Conservation (phyloP, 2,797 vertebrate species). For the Tauraco hartlaubi region DNA sequence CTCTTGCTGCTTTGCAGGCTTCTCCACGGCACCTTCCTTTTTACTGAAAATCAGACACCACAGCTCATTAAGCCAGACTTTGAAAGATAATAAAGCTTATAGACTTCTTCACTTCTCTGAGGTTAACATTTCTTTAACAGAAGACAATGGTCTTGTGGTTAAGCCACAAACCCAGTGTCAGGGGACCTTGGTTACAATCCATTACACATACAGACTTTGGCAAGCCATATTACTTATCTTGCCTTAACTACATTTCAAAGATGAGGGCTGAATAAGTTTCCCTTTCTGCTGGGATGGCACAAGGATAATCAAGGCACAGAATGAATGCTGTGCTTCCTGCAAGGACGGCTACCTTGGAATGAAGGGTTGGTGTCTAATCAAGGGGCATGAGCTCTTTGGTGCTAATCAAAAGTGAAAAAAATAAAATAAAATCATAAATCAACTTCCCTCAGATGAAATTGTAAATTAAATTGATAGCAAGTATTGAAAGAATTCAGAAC, state of each 20-base stretch:
- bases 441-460: background rate
- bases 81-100: conserved; percentile 25
- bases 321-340: background rate
- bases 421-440: background rate
- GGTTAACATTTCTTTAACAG: conserved; percentile 32
- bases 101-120: conserved; percentile 24
- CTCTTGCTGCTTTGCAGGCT: background rate
- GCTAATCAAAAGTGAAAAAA: background rate
- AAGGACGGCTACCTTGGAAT: background rate
- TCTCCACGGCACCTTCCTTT: background rate
- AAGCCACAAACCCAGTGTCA: conserved; percentile 53
- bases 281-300: background rate
- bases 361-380: background rate
- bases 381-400: background rate
- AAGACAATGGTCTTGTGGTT: conserved; percentile 59
- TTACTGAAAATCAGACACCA: background rate
- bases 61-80: conserved; percentile 54
- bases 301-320: background rate
- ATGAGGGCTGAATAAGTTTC: background rate
- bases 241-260: background rate
- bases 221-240: conserved; percentile 5
- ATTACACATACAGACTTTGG: conserved; percentile 29
- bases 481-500: background rate
- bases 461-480: background rate
- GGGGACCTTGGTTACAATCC: conserved; percentile 54